Conservation (phyloP, 23 tunicate species). For the Styela clava region DNA sequence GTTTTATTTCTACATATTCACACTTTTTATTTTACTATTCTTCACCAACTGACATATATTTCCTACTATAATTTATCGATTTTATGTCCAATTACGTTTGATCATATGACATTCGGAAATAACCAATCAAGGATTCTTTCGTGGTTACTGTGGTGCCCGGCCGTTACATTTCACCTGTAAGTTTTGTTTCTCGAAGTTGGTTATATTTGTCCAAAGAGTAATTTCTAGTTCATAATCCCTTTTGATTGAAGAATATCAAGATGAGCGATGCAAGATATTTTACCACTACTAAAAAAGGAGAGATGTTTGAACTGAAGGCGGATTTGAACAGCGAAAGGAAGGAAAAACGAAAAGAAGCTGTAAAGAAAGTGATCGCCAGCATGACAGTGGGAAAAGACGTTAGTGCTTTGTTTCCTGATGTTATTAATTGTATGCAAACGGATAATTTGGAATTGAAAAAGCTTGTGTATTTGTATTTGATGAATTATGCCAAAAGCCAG, state of each 20-base stretch:
- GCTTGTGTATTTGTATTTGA: slow-evolving; percentile 90
- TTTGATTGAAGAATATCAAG: background rate
- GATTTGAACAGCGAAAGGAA: slow-evolving; percentile 95
- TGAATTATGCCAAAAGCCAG: slow-evolving; percentile 98
- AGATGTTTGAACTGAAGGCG: slow-evolving; percentile 95
- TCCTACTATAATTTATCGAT: too few relatives aligned
- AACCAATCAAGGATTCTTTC: too few relatives aligned
- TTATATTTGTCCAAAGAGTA: background rate
- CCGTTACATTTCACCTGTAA: background rate
- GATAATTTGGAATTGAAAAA: slow-evolving; percentile 97
- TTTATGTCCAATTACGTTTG: too few relatives aligned
- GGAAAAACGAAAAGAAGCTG: slow-evolving; percentile 98
- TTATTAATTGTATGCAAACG: slow-evolving; percentile 99
- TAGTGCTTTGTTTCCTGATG: slow-evolving; percentile 97
- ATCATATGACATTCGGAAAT: too few relatives aligned
- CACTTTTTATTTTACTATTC: too few relatives aligned
- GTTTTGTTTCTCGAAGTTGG: background rate
- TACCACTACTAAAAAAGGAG: slow-evolving; percentile 97
- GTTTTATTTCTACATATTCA: too few relatives aligned
- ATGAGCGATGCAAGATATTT: slow-evolving; percentile 97
- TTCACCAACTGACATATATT: too few relatives aligned
- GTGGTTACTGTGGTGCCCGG: too few relatives aligned
- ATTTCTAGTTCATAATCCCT: background rate
- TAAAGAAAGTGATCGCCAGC: slow-evolving; percentile 97
- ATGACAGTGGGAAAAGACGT: slow-evolving; percentile 99